A percentile compares a stretch with the other conserved stretches of the same genome.
Conservation (phyloP, 2,797 vertebrate genomes). For the Trachops cirrhosus region DNA sequence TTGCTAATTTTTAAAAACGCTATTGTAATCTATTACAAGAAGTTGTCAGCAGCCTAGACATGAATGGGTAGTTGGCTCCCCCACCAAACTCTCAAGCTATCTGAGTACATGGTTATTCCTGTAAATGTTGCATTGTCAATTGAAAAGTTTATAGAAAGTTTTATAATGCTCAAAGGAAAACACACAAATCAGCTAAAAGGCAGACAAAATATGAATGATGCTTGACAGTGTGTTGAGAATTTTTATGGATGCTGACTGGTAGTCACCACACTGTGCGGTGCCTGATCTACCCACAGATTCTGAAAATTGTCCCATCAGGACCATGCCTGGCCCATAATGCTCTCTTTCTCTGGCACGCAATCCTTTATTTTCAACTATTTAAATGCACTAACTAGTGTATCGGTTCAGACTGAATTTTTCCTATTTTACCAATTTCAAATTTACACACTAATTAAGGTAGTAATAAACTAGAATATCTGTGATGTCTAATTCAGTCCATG, state of each 20-base stretch:
- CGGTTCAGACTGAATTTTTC: not conserved
- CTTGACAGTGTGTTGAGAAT: not conserved
- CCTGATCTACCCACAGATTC: not conserved
- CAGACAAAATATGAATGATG: not conserved
- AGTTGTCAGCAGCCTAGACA: not conserved
- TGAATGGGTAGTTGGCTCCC: not conserved
- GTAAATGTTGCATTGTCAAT: not conserved
- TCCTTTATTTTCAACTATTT: not conserved
- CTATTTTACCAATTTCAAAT: not conserved
- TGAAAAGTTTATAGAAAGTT: slow-evolving; percentile 41
- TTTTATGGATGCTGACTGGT: not conserved
- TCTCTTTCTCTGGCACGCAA: not conserved
- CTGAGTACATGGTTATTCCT: slow-evolving; percentile 1
- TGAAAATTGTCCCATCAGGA: not conserved
- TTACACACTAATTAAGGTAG: not conserved
- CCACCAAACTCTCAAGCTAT: not conserved
- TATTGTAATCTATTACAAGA: not conserved
- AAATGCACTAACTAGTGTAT: not conserved
- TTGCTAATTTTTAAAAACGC: slow-evolving; percentile 1
- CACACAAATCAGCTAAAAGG: not conserved
- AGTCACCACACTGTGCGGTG: not conserved
- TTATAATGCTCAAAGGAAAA: not conserved
- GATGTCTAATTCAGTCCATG: not conserved
- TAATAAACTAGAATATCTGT: not conserved
- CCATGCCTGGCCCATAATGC: not conserved